A percentile compares a stretch with the other conserved stretches of the same genome.
phyloP scores from a whole-genome alignment of 2,797 vertebrate genomes.

The Falco novaeseelandiae region DNA sequence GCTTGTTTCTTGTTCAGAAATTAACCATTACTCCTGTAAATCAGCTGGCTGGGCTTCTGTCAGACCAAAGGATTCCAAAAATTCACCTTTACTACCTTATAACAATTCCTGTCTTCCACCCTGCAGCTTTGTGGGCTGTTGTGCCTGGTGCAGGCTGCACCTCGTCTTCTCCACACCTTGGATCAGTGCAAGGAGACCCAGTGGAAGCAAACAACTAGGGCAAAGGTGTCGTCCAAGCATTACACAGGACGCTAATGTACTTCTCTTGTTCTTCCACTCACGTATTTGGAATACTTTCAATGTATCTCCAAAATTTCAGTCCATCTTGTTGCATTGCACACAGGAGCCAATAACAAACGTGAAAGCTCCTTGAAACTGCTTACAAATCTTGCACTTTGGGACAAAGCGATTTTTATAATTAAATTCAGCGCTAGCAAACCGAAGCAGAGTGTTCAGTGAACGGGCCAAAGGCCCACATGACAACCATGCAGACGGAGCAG shows the following conservation, averaged over 20 bases:
- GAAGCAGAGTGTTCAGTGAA: neutral
- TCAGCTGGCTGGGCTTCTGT: neutral
- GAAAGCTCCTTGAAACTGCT: neutral
- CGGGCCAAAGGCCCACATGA: neutral
- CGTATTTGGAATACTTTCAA: neutral
- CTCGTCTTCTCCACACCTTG: neutral
- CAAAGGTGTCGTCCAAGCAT: neutral
- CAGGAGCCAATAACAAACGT: neutral
- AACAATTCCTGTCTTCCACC: neutral
- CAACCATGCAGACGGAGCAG: neutral
- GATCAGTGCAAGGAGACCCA: neutral
- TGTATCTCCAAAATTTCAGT: neutral
- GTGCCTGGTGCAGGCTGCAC: neutral
- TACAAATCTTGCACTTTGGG: neutral
- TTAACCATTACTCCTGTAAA: neutral
- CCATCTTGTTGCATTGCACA: neutral
- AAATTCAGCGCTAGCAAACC: neutral
- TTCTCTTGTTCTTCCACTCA: neutral
- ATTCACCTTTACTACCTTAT: neutral
- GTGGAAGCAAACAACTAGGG: neutral
- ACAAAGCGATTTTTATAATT: neutral
- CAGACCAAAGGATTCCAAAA: neutral
- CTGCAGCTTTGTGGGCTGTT: neutral
- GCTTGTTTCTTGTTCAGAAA: neutral
- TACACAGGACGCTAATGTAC: neutral